A percentile compares a stretch with the other conserved stretches of the same genome.
Evolutionary conservation across 23 tunicate species (phyloP).

Genomic region (Corella eumyota): DNA sequence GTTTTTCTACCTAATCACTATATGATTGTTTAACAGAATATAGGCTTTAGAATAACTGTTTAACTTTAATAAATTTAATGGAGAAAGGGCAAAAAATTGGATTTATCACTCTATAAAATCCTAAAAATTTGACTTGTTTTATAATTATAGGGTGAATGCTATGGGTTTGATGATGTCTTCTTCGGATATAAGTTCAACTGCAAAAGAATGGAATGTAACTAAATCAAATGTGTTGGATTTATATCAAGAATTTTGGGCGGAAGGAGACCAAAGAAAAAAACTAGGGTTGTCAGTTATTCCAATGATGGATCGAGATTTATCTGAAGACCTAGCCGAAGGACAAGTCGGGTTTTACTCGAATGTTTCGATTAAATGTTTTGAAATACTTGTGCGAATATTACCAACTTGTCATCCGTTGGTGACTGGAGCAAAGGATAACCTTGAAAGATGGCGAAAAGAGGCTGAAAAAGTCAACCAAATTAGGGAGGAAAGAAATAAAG

Average conservation of each 20-base stretch:
- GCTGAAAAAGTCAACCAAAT: conserved; percentile 22
- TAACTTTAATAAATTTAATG: too few species aligned
- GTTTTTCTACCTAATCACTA: not conserved
- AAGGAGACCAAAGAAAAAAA: conserved; percentile 61
- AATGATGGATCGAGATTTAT: conserved; percentile 57
- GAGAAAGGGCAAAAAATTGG: too few species aligned
- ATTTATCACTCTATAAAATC: too few species aligned
- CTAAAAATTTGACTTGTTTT: too few species aligned
- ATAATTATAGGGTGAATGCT: conserved; percentile 11
- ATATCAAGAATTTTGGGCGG: conserved; percentile 65
- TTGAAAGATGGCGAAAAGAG: conserved; percentile 64
- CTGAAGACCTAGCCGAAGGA: conserved; percentile 42
- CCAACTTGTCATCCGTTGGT: conserved; percentile 45
- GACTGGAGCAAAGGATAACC: conserved; percentile 26
- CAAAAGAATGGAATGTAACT: conserved; percentile 54
- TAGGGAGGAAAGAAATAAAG: conserved; percentile 12
- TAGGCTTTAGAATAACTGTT: not conserved
- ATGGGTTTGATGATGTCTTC: conserved; percentile 57
- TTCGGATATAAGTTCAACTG: conserved; percentile 56
- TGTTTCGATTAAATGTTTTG: conserved; percentile 55
- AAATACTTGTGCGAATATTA: conserved; percentile 45
- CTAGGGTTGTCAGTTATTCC: conserved; percentile 23
- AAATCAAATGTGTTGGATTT: conserved; percentile 36
- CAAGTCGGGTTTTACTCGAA: conserved; percentile 77
- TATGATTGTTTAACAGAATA: not conserved